Conservation (phyloP, 92 coral and sea anemone species). For the Scolanthus callimorphus region DNA sequence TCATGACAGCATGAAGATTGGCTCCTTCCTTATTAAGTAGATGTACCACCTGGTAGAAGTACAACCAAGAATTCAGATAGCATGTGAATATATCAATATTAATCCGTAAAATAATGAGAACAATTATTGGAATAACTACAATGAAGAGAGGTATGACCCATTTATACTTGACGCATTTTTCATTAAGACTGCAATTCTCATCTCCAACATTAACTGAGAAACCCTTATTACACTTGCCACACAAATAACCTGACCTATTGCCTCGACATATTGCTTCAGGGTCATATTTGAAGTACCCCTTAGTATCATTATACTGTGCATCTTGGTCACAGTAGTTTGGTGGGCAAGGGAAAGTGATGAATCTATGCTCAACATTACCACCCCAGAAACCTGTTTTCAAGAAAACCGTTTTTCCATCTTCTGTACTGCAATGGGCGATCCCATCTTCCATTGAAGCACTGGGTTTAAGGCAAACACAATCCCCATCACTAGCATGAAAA, state of each 20-base stretch:
- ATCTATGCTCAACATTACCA: slow-evolving; percentile 19
- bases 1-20: slow-evolving; percentile 51
- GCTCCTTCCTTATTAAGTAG: slow-evolving; percentile 47
- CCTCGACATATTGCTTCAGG: slow-evolving; percentile 36
- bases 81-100: slow-evolving; percentile 76
- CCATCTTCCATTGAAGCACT: background rate
- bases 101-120: slow-evolving; percentile 63
- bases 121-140: slow-evolving; percentile 35
- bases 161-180: slow-evolving; percentile 14
- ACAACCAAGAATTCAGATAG: slow-evolving; percentile 85
- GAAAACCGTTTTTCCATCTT: slow-evolving; percentile 29
- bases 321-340: slow-evolving; percentile 18
- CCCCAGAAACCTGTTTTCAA: slow-evolving; percentile 50
- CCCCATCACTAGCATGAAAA: slow-evolving; percentile 7
- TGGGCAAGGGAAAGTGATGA: slow-evolving; percentile 34
- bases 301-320: background rate
- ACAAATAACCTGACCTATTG: slow-evolving; percentile 60
- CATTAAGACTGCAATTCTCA: slow-evolving; percentile 39
- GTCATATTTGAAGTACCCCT: slow-evolving; percentile 20
- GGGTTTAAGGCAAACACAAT: too few species aligned
- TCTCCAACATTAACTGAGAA: slow-evolving; percentile 64
- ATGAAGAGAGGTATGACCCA: slow-evolving; percentile 63
- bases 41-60: slow-evolving; percentile 71
- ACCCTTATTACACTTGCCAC: slow-evolving; percentile 64
- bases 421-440: slow-evolving; percentile 22